Conservation (phyloP, 2,113 vertebrate genomes). For the Acanthochromis polyacanthus region DNA sequence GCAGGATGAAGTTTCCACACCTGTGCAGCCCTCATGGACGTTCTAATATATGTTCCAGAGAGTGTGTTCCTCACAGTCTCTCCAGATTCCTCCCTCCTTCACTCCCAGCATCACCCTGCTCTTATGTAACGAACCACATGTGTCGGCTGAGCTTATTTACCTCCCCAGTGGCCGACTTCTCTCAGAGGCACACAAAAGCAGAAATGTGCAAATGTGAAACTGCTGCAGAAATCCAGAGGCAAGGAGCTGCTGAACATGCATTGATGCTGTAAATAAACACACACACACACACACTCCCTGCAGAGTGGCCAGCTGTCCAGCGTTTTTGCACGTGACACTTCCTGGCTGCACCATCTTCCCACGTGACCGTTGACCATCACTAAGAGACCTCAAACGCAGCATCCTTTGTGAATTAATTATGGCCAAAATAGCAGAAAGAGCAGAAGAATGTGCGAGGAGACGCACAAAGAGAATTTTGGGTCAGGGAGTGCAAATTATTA, state of each 20-base stretch:
- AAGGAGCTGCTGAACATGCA: not conserved
- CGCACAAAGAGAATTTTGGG: not conserved
- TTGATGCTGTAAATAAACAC: not conserved
- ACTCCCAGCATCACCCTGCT: conserved; percentile 13
- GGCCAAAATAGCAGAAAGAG: conserved; percentile 41
- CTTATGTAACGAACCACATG: conserved; percentile 40
- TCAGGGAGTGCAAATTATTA: conserved; percentile 19
- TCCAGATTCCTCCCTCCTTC: not conserved
- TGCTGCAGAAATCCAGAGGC: not conserved
- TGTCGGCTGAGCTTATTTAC: conserved; percentile 23
- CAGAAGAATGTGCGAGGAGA: not conserved
- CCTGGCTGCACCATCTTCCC: conserved; percentile 22
- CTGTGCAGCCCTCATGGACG: too few species aligned
- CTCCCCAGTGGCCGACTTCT: conserved; percentile 22
- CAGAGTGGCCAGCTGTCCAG: conserved; percentile 50
- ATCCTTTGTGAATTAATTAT: conserved; percentile 47
- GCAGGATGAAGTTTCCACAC: too few species aligned
- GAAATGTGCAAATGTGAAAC: conserved; percentile 9
- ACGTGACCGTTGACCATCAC: conserved; percentile 6
- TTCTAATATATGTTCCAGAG: too few species aligned
- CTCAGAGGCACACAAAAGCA: conserved; percentile 17
- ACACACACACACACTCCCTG: not conserved
- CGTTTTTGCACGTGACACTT: not conserved
- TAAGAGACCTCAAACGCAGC: conserved; percentile 36
- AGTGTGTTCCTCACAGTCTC: not conserved